Conservation (phyloP, 2,888 invertebrate genomes). For the Galeruca laticollis region DNA sequence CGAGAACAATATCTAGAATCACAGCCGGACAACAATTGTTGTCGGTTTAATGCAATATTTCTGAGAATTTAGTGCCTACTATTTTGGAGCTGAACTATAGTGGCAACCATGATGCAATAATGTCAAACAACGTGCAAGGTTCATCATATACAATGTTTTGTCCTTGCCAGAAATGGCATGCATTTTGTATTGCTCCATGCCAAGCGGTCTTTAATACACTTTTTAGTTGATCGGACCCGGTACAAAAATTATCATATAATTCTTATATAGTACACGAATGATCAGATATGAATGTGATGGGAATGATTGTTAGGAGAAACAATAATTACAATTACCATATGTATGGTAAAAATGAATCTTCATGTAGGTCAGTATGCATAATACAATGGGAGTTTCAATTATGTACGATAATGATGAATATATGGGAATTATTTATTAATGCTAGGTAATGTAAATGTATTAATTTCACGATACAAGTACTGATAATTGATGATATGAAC, state of each 20-base stretch:
- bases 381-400: background rate
- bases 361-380: background rate
- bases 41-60: too few species aligned
- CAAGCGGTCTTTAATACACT: background rate
- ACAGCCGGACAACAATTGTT: too few species aligned
- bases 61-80: too few species aligned
- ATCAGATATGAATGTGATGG: constrained; percentile 3
- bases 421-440: background rate
- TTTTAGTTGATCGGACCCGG: background rate
- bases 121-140: too few species aligned
- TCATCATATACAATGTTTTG: too few species aligned
- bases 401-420: background rate
- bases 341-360: background rate
- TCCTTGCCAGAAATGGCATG: too few species aligned
- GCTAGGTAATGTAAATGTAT: background rate
- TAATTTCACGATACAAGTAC: background rate
- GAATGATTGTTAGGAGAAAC: constrained; percentile 1
- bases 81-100: too few species aligned
- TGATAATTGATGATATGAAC: too few species aligned
- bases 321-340: constrained; percentile 7
- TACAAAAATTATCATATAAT: constrained; percentile 7
- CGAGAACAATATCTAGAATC: too few species aligned
- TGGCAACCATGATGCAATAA: too few species aligned
- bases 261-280: background rate
- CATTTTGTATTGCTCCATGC: too few species aligned